Base-by-base conservation (phyloP, 1,140 invertebrate genomes). In the Homalodisca vitripennis region DNA sequence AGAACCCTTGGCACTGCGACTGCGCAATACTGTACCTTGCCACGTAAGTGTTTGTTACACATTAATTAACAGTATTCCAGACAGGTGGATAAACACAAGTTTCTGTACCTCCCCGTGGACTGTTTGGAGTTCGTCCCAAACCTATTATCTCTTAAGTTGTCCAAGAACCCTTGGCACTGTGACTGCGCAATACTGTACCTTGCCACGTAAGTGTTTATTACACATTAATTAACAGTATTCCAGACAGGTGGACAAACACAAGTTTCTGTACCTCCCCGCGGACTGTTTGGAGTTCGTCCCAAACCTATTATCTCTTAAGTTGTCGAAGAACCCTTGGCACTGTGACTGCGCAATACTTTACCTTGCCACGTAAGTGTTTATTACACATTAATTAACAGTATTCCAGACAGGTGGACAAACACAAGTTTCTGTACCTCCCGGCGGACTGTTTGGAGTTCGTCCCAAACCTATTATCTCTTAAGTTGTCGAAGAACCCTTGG, bases 1-100 rank as follows among this genome's bases (percentile, higher is more conserved):
- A 89, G 72, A 94, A 94, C 79, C 91, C 91, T 0, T 94, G 92
- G 92, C 89, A 93, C 75, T 94, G 92, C 73, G 91, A 94, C 76
- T 94, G 92, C 75, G 85, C 86, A 47, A 87, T 89, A 6, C 80
- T 91, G 0, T 93, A 93, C 76, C 83, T 94, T 65, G 84, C 88
- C 0, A 80, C 80, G 78, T 91, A 85, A 84, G 79, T 85, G 22
- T 74, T 74, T n/a, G n/a, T n/a, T n/a, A n/a, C n/a, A n/a, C n/a
- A n/a, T n/a, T n/a, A 24, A 77, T 73, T 17, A 75, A 76, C 46
- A 46, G 24, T 60, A 72, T 83, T 83, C 66, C 76, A 93, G 92
- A 51, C 90, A 92, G 75, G 80, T 94, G 67, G 91, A 94, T 75
- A 88, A 86, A 68, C 94, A 94, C 75, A 87, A 89, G 76, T 85